Evolutionary conservation across 2,113 vertebrate genomes (phyloP), one percentile per base, ranked within the genome.

Genomic region (Brachirus orientalis): DNA sequence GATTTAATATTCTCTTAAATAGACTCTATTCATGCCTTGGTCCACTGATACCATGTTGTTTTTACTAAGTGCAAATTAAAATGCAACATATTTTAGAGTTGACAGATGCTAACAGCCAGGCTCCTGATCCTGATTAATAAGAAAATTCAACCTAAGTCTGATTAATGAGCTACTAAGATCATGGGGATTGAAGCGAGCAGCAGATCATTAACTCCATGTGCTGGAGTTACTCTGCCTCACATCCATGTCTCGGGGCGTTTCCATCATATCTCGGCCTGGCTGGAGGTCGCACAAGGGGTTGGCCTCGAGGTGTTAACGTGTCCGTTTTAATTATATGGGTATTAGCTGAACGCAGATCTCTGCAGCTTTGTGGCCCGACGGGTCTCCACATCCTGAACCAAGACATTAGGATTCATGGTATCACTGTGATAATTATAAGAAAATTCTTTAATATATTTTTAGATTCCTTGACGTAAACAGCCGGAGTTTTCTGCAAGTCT

Each of bases 91-190:
- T n/a, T n/a, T 69, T 64, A 1, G 1, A 70, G 75, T 11, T 67
- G 80, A 82, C 89, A 87, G 82, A 92, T 83, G 91, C 80, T 79
- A 51, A 48, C 59, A 55, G 66, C 28, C 28, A 28, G 28, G 66
- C 61, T 76, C 57, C 48, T 71, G 72, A 84, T 79, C 56, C 84
- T 82, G 77, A 88, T 87, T 86, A 88, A 85, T 88, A 79, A 62
- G 74, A 72, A 88, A 86, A 86, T 67, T 37, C n/a, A 68, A 75
- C 58, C 70, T 81, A 67, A 70, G 71, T 48, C 80, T 82, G 82
- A 86, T 90, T 88, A 91, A 90, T 90, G 72, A 85, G 70, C 73
- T 36, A 61, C 61, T 51, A 58, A 84, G 83, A 90, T 84, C 81
- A 84, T 77, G 77, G 41, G 83, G 79, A 85, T 77, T 80, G 82